Conservation (phyloP, 2,888 invertebrate species). For the Caenorhabditis drosophilae region DNA sequence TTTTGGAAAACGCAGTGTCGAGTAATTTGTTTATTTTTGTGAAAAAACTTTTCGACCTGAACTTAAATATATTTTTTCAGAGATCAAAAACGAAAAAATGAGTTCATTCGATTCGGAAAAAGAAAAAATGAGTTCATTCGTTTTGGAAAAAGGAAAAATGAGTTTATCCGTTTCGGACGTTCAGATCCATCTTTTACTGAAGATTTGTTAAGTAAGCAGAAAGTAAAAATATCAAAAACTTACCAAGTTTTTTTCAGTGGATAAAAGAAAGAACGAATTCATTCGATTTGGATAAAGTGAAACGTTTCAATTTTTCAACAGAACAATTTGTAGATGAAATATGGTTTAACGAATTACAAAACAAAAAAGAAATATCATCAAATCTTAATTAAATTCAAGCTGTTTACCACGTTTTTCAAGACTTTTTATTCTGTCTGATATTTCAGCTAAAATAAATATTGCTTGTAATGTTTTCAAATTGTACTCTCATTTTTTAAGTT, state of each 20-base stretch:
- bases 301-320: not conserved
- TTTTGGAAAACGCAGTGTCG: slow-evolving; percentile 53
- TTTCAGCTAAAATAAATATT: slow-evolving; percentile 2
- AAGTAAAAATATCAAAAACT: too few relatives aligned
- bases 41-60: not conserved
- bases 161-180: slow-evolving; percentile 43
- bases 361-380: slow-evolving; percentile 1
- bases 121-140: slow-evolving; percentile 50
- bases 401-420: too few relatives aligned
- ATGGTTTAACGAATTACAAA: too few relatives aligned
- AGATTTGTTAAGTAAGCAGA: slow-evolving; percentile 16
- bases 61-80: too few relatives aligned
- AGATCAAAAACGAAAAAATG: slow-evolving; percentile 50
- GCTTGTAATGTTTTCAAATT: slow-evolving; percentile 1
- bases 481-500: too few relatives aligned
- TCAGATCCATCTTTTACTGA: slow-evolving; percentile 6
- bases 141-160: slow-evolving; percentile 54
- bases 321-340: not conserved
- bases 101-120: slow-evolving; percentile 57
- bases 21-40: slow-evolving; percentile 3
- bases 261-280: slow-evolving; percentile 48
- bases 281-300: slow-evolving; percentile 42
- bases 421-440: not conserved
- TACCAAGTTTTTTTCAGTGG: slow-evolving; percentile 37
- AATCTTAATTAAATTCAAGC: not conserved